A percentile compares a stretch with the other conserved stretches of the same genome.
Conservation (phyloP, 1,140 invertebrate species). For the Acromyrmex echinatior region DNA sequence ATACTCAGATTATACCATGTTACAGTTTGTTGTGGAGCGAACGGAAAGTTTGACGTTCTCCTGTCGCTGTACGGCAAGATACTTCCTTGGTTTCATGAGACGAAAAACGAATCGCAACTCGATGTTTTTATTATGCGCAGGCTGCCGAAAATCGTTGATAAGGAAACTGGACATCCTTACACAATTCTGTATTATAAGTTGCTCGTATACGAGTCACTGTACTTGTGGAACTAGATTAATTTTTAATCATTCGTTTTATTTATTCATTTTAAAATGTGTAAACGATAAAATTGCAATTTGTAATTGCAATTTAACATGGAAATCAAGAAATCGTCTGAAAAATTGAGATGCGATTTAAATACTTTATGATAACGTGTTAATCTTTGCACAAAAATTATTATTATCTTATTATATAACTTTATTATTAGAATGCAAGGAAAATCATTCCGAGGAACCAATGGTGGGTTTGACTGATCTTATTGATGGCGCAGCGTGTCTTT, state of each 20-base stretch:
- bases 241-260: neutral
- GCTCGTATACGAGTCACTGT: conserved; percentile 90
- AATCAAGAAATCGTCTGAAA: neutral
- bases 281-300: neutral
- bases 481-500: conserved; percentile 86
- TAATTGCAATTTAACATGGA: neutral
- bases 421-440: conserved; percentile 82
- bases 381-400: neutral
- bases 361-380: neutral
- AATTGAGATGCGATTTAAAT: neutral
- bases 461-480: conserved; percentile 87
- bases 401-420: neutral
- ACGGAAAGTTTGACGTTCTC: conserved; percentile 85
- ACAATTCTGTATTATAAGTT: conserved; percentile 87
- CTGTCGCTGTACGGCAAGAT: conserved; percentile 84
- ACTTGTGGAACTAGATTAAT: no score
- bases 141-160: conserved; percentile 78
- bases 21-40: conserved; percentile 87
- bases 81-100: conserved; percentile 81
- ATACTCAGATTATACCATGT: neutral
- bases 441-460: conserved; percentile 86
- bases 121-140: conserved; percentile 80
- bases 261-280: neutral
- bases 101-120: conserved; percentile 78
- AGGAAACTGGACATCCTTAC: conserved; percentile 77